These are phyloP conservation scores for Folsomia candida DNA, from an alignment of 2,888 invertebrate genomes.

Conservation along the genomic window DNA sequence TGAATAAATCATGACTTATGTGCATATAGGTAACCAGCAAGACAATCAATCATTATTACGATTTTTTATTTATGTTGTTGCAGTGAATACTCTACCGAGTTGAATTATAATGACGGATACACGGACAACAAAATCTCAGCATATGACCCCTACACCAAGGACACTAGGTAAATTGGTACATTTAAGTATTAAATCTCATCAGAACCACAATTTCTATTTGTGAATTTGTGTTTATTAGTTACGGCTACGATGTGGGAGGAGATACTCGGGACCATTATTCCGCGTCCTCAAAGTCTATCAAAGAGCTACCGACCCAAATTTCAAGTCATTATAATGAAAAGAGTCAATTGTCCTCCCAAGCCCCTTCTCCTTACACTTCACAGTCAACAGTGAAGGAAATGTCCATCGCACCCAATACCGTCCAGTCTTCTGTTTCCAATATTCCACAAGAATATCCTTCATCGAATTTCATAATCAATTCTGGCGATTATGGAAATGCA, in stretches of 20 bases:
- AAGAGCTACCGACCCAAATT: constrained; percentile 41
- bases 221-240: constrained; percentile 25
- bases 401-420: constrained; percentile 38
- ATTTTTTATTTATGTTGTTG: too few species aligned
- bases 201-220: neutral
- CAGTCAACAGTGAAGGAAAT: constrained; percentile 44
- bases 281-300: constrained; percentile 35
- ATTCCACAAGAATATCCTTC: constrained; percentile 15
- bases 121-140: neutral
- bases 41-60: too few species aligned
- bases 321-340: constrained; percentile 19
- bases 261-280: constrained; percentile 44
- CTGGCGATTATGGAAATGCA: neutral
- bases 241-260: constrained; percentile 36
- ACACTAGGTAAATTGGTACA: constrained; percentile 27
- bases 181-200: constrained; percentile 3
- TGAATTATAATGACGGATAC: constrained; percentile 38
- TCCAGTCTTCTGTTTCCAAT: constrained; percentile 34
- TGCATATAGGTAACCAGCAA: neutral
- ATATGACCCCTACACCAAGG: constrained; percentile 39
- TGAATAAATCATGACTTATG: too few species aligned
- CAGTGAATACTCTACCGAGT: constrained; percentile 45
- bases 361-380: constrained; percentile 38
- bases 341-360: constrained; percentile 19
- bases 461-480: neutral